Evolutionary conservation across 2,888 invertebrate species (phyloP), one percentile per base, ranked within the genome.

Genomic region (Copidosoma aretas): DNA sequence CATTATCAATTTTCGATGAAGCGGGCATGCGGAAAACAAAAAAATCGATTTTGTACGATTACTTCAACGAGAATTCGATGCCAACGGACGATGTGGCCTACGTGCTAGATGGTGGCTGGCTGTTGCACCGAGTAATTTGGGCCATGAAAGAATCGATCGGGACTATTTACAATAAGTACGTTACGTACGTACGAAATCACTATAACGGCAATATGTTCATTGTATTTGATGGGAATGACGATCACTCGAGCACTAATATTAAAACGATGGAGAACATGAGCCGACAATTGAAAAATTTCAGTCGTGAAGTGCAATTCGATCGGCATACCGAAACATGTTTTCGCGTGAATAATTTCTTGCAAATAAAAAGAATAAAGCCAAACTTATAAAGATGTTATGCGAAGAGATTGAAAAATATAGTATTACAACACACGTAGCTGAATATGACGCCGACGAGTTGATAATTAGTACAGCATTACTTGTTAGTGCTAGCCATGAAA

Each of bases 81-180:
- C 14, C 14, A 10, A 4, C 17, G 3, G 74, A 75, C 67, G 74
- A 75, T 73, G 73, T 67, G 46, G 73, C 71, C 32, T 75, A 72
- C 70, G 74, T 79, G 15, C 73, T 77, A 32, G 77, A 75, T 72
- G 78, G 78, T 59, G 76, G 77, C 73, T 77, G 74, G 74, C 74
- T 79, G 70, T 71, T 78, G 52, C 80, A 80, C 74, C 77, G 74
- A 56, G 78, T 80, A 60, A 77, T 79, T 64, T 80, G 80, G 78
- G 71, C 71, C 61, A 74, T 69, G 75, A 75, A 77, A 41, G 77
- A 77, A 71, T 77, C 67, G 58, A 74, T 71, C 75, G 73, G 68
- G 17, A 19, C 14, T 32, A 32, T 56, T n/a, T 14, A 25, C 14
- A 17, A 56, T 15, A 56, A 56, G 25, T 77, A 77, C 60, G 59